Conservation (phyloP, 2,888 invertebrate species). For the Mesoligia furuncula region DNA sequence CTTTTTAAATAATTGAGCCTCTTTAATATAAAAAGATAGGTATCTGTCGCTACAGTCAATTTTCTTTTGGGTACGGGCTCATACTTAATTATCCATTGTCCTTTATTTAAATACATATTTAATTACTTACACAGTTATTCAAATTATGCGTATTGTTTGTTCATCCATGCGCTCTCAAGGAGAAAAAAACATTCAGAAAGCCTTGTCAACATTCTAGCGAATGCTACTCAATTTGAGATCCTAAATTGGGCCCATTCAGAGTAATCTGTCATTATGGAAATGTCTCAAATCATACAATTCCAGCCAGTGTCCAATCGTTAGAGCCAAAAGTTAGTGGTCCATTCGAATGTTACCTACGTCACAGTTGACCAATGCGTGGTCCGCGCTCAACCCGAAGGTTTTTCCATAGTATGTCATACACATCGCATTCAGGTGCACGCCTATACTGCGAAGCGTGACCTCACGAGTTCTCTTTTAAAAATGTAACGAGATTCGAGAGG, state of each 20-base stretch:
- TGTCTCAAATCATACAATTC: slow-evolving; percentile 47
- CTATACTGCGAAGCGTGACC: slow-evolving; percentile 49
- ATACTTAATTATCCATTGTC: too few species aligned
- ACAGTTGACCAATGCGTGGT: slow-evolving; percentile 66
- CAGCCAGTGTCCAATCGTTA: slow-evolving; percentile 47
- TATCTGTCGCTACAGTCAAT: too few species aligned
- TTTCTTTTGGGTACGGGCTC: too few species aligned
- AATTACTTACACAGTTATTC: not conserved
- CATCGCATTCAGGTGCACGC: slow-evolving; percentile 66
- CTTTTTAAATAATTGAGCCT: too few species aligned
- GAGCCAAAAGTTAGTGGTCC: slow-evolving; percentile 51
- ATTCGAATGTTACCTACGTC: slow-evolving; percentile 60
- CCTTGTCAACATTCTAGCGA: not conserved
- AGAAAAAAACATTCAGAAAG: not conserved
- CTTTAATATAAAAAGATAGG: too few species aligned
- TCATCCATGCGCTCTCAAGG: not conserved
- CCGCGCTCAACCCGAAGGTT: slow-evolving; percentile 56
- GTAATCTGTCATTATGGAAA: slow-evolving; percentile 34
- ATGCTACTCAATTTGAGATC: slow-evolving; percentile 21
- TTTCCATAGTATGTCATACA: slow-evolving; percentile 68
- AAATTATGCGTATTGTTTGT: not conserved
- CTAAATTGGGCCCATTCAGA: slow-evolving; percentile 38
- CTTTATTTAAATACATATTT: not conserved
- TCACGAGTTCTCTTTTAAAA: slow-evolving; percentile 19
- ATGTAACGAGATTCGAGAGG: slow-evolving; percentile 10